Percentiles rank a stretch among this genome's conserved stretches.
phyloP scores from a whole-genome alignment of 2,113 vertebrate species.

The Nansenia antarctica region DNA sequence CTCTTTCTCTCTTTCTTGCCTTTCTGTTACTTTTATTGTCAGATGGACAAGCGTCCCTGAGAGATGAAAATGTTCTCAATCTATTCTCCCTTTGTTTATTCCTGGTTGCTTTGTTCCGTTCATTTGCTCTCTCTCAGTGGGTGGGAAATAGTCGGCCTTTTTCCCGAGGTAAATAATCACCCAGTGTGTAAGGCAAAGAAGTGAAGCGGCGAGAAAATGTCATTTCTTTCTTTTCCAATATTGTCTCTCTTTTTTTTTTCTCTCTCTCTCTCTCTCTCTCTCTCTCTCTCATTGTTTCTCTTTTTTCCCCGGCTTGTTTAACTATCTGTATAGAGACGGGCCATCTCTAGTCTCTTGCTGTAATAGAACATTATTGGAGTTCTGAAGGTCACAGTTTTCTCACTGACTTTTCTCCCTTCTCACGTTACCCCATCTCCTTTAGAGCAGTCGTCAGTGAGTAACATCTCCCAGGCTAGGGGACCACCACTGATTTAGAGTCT shows the following conservation, averaged over 20 bases:
- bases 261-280: neutral
- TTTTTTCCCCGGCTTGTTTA: slow-evolving; percentile 17
- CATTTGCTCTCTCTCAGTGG: slow-evolving; percentile 22
- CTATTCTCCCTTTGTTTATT: slow-evolving; percentile 2
- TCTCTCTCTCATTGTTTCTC: slow-evolving; percentile 29
- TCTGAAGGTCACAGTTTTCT: neutral
- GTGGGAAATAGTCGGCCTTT: slow-evolving; percentile 44
- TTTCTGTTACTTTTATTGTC: slow-evolving; percentile 24
- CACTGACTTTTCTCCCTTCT: neutral
- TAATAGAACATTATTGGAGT: neutral
- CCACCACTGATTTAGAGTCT: neutral
- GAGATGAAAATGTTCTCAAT: slow-evolving; percentile 21
- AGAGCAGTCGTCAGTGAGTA: neutral
- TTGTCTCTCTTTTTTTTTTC: neutral
- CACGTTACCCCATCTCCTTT: neutral
- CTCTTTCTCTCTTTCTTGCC: neutral
- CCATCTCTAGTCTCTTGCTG: neutral
- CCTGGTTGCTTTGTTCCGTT: neutral
- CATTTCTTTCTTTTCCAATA: slow-evolving; percentile 41
- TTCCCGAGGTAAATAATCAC: slow-evolving; percentile 46
- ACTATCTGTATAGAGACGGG: neutral
- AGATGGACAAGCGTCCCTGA: slow-evolving; percentile 26
- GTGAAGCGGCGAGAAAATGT: slow-evolving; percentile 20
- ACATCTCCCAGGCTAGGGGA: neutral
- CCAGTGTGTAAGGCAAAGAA: slow-evolving; percentile 17